Conservation (phyloP, 2,888 invertebrate genomes). For the Tetranychus truncatus region DNA sequence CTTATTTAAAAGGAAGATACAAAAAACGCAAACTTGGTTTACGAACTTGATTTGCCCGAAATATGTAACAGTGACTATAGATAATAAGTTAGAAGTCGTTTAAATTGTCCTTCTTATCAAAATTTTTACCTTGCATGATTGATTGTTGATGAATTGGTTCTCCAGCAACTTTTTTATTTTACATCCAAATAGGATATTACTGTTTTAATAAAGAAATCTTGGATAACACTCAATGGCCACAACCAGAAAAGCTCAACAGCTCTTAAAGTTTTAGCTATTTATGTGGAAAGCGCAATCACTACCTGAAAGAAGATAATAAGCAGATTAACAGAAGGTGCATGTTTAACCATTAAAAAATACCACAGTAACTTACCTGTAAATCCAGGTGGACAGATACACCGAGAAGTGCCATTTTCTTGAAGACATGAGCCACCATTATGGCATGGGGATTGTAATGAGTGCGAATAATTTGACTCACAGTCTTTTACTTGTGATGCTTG, state of each 20-base stretch:
- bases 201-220: too few relatives aligned
- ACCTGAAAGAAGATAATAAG: too few relatives aligned
- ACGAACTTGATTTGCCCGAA: too few relatives aligned
- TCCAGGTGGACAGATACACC: background rate
- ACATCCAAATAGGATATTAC: too few relatives aligned
- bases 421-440: background rate
- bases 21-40: too few relatives aligned
- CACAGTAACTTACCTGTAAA: background rate
- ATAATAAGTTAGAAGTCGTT: background rate
- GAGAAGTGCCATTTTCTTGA: background rate
- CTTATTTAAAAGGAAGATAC: too few relatives aligned
- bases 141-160: background rate
- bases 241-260: too few relatives aligned
- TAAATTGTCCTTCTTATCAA: background rate
- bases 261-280: too few relatives aligned
- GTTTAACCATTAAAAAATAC: too few relatives aligned
- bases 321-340: too few relatives aligned
- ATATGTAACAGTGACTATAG: background rate
- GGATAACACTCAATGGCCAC: too few relatives aligned
- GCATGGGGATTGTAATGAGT: background rate
- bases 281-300: too few relatives aligned
- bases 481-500: background rate
- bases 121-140: background rate
- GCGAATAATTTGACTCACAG: background rate
- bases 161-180: background rate